Percentiles rank a stretch among this genome's conserved stretches.
phyloP scores from a whole-genome alignment of 37 sponge, comb jelly and placozoan species.

The Dysidea cf. avara region DNA sequence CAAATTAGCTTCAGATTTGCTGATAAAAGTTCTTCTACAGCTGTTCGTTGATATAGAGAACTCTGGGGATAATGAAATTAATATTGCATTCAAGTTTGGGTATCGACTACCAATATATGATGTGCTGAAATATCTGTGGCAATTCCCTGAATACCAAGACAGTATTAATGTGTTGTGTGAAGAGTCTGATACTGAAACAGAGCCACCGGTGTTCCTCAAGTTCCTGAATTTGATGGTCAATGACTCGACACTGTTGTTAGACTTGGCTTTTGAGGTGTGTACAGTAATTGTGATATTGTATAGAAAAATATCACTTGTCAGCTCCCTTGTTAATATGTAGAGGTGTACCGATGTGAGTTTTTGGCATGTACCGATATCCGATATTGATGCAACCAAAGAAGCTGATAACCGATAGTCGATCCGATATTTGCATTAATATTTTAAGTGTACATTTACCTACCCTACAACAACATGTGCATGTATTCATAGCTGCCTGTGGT shows the following conservation, averaged over 20 bases:
- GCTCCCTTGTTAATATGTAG: no score
- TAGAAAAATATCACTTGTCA: neutral
- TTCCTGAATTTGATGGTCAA: constrained; percentile 96
- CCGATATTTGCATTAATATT: no score
- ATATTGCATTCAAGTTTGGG: constrained; percentile 7
- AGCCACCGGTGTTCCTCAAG: constrained; percentile 61
- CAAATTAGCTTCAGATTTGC: constrained; percentile 36
- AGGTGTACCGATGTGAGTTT: no score
- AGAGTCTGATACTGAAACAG: constrained; percentile 30
- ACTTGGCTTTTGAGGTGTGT: constrained; percentile 84
- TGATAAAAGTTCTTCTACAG: constrained; percentile 52
- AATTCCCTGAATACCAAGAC: constrained; percentile 39
- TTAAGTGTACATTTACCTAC: no score
- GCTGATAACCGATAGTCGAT: no score
- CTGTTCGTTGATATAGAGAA: constrained; percentile 88
- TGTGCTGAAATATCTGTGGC: constrained; percentile 73
- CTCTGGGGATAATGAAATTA: constrained; percentile 59
- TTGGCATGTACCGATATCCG: no score
- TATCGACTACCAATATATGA: constrained; percentile 90
- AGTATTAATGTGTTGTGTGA: constrained; percentile 50
- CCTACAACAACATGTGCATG: no score
- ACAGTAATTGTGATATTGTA: neutral
- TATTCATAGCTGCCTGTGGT: no score
- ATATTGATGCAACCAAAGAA: no score
- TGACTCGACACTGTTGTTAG: constrained; percentile 94